Base-by-base conservation (phyloP, 2,888 invertebrate genomes). In the Tanypteryx hageni region DNA sequence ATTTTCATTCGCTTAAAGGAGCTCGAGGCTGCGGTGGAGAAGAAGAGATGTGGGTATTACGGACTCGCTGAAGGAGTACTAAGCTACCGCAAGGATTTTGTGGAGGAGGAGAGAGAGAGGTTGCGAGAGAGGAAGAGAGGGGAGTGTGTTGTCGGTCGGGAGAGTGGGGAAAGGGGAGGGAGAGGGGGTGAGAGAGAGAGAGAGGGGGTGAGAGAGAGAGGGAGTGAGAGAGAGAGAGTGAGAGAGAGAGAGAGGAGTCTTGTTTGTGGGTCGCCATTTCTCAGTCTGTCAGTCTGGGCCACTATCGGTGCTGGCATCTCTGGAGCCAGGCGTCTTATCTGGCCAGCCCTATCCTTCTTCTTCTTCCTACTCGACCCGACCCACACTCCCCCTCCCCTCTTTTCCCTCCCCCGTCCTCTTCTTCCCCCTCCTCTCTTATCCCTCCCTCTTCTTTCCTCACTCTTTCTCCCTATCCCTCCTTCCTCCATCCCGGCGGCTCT, bases 251-350 rank as follows among this genome's bases (percentile, higher is more conserved):
- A 76, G 76, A 76, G 76, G 76, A 76, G 76, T 86, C 68, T 89
- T 89, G 89, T 89, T 89, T 68, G 89, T 89, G 89, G 89, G 89
- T 89, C 64, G 89, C 89, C 89, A 89, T 89, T 89, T 89, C 89
- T 89, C 89, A 89, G 89, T 68, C 89, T 86, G 86, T 64, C 89
- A 89, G 64, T 89, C 89, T 89, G 86, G 86, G 61, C 86, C 61
- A 44, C 56, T 89, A 89, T 89, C 89, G 89, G 89, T 68, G 89
- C 68, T 68, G 89, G 64, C 64, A 89, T 89, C 89, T 89, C 86
- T 86, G 86, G 86, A 86, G 86, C 86, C 86, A 86, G 86, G 86
- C 86, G 86, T 86, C 86, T 86, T 86, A 86, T 86, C 86, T 86
- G 61, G 27, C 86, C 86, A 86, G 61, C 86, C 86, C 86, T 86